Evolutionary conservation across 2,797 vertebrate species (phyloP).

Genomic region (Mustela erminea): DNA sequence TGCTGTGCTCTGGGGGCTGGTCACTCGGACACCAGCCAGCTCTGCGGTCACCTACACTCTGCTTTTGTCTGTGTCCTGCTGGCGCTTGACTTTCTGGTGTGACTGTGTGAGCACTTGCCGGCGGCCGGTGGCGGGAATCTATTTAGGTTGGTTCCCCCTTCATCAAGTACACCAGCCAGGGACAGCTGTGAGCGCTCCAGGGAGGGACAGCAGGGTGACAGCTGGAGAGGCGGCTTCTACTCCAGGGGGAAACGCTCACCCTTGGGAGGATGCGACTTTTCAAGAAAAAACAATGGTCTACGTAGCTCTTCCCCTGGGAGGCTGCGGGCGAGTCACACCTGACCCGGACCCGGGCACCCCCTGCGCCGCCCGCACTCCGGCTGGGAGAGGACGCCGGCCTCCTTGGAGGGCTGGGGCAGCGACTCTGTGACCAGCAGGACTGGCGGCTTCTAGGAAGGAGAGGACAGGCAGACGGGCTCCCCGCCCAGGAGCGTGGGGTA

Average conservation of each 20-base stretch:
- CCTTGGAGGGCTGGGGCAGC: rapidly evolving
- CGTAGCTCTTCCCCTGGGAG: neutral
- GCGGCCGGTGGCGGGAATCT: conserved; percentile 6
- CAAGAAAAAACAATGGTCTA: neutral
- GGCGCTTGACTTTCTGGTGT: conserved; percentile 43
- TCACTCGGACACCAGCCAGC: neutral
- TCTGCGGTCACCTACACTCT: neutral
- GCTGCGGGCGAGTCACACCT: too few species aligned
- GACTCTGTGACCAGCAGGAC: rapidly evolving
- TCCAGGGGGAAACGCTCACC: neutral
- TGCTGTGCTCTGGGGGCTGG: neutral
- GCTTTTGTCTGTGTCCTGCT: neutral
- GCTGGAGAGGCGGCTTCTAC: neutral
- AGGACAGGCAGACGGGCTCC: neutral
- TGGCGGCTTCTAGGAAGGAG: neutral
- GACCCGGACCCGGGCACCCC: neutral
- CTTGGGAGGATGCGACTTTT: neutral
- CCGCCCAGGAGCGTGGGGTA: neutral
- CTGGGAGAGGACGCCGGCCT: neutral
- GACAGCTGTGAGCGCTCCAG: too few species aligned
- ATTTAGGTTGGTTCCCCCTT: neutral
- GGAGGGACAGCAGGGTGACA: neutral
- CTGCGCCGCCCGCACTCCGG: rapidly evolving
- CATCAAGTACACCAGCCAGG: too few species aligned
- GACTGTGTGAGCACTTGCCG: neutral